phyloP scores from a whole-genome alignment of 1,140 invertebrate species.

The Pachypeltis micranthus region DNA sequence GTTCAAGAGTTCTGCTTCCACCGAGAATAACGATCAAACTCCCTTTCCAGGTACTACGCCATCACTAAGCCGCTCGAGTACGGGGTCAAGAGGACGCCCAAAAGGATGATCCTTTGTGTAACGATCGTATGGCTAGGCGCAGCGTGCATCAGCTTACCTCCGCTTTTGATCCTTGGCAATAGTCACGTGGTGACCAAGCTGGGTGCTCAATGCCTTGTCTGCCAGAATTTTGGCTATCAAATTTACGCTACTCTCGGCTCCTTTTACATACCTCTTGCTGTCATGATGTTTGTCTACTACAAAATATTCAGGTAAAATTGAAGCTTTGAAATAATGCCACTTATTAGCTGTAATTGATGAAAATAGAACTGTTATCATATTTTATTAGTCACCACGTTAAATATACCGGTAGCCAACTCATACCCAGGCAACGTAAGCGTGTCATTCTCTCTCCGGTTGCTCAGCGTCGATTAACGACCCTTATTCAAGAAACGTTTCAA shows the following conservation, averaged over 20 bases:
- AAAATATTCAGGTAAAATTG: slow-evolving; percentile 65
- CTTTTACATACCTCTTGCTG: slow-evolving; percentile 77
- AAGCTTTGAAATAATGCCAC: too few relatives aligned
- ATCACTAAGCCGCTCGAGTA: slow-evolving; percentile 85
- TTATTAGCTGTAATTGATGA: too few relatives aligned
- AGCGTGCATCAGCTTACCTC: slow-evolving; percentile 77
- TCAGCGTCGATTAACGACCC: too few relatives aligned
- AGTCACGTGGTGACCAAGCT: slow-evolving; percentile 47
- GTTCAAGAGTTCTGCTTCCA: too few relatives aligned
- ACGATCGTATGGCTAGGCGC: slow-evolving; percentile 80
- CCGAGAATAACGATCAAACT: too few relatives aligned
- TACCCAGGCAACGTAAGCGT: too few relatives aligned
- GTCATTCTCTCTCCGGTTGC: too few relatives aligned
- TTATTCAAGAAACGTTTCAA: too few relatives aligned
- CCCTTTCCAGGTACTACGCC: slow-evolving; percentile 73
- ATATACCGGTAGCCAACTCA: too few relatives aligned
- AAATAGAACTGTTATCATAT: too few relatives aligned
- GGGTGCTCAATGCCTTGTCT: slow-evolving; percentile 64
- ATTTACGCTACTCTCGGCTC: slow-evolving; percentile 81
- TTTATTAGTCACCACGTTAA: too few relatives aligned
- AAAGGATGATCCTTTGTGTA: slow-evolving; percentile 72
- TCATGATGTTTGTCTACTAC: slow-evolving; percentile 85
- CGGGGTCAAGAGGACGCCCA: slow-evolving; percentile 71
- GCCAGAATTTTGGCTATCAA: slow-evolving; percentile 69
- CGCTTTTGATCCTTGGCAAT: slow-evolving; percentile 77